Percentiles rank a stretch among this genome's conserved stretches.
Conservation (phyloP, 37 sponge, comb jelly and placozoan genomes). For the Hormiphora californensis region DNA sequence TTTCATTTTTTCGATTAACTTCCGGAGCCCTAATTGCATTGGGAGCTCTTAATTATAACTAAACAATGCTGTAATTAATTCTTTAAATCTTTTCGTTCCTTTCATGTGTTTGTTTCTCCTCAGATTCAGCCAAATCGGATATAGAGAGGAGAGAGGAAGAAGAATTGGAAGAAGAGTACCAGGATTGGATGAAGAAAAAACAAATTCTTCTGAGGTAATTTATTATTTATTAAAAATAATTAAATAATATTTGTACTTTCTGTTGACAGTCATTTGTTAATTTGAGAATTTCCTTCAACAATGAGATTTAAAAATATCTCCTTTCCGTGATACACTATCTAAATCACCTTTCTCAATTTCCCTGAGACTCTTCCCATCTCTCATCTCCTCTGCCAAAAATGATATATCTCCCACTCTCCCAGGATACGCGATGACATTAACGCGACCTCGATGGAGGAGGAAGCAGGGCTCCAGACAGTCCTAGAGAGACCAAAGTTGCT, state of each 20-base stretch:
- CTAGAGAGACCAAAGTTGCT: slow-evolving; percentile 36
- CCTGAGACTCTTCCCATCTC: too few species aligned
- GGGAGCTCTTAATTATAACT: too few species aligned
- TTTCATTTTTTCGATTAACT: too few species aligned
- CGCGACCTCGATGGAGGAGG: slow-evolving; percentile 7
- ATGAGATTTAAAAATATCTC: too few species aligned
- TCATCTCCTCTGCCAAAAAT: too few species aligned
- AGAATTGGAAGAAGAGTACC: slow-evolving; percentile 31
- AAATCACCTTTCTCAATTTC: too few species aligned
- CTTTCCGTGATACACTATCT: too few species aligned
- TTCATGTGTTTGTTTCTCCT: background rate
- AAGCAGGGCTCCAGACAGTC: slow-evolving; percentile 26
- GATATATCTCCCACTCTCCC: background rate
- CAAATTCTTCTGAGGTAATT: background rate
- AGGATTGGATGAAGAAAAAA: background rate
- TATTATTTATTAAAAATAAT: background rate
- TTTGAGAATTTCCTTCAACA: too few species aligned
- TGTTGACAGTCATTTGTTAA: too few species aligned
- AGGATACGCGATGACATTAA: slow-evolving; percentile 52
- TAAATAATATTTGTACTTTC: background rate
- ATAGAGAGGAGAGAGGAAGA: slow-evolving; percentile 3
- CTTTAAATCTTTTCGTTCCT: background rate
- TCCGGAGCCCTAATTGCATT: too few species aligned
- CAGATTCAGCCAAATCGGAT: background rate
- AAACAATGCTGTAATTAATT: background rate